phyloP scores from a whole-genome alignment of 1,140 invertebrate genomes.

The Augochlora pura region DNA sequence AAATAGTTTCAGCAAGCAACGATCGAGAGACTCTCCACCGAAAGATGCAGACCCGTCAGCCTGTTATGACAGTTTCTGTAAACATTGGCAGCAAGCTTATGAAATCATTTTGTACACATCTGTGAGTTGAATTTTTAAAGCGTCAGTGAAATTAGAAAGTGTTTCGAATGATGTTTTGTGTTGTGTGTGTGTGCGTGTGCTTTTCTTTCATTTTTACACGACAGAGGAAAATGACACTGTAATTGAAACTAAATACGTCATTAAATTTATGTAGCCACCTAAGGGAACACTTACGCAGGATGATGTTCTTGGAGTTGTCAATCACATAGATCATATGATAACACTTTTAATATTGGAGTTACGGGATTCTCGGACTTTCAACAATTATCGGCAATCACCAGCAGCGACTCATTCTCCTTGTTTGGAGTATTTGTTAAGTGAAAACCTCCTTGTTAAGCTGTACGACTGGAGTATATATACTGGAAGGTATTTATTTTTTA shows the following conservation, averaged over 20 bases:
- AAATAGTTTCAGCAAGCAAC: constrained; percentile 80
- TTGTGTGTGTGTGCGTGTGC: neutral
- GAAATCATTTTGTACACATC: constrained; percentile 89
- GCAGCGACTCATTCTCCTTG: constrained; percentile 83
- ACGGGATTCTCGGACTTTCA: constrained; percentile 74
- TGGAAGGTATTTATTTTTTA: constrained; percentile 81
- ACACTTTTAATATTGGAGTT: constrained; percentile 93
- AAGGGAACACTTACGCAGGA: constrained; percentile 84
- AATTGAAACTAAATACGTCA: neutral
- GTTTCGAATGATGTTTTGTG: too few species aligned
- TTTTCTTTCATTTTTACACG: neutral
- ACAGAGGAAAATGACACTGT: neutral
- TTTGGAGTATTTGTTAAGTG: constrained; percentile 87
- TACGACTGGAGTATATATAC: constrained; percentile 89
- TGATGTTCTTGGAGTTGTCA: constrained; percentile 93
- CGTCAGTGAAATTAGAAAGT: constrained; percentile 12
- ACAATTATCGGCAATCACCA: constrained; percentile 76
- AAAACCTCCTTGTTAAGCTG: constrained; percentile 89
- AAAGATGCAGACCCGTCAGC: constrained; percentile 87
- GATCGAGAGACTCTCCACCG: constrained; percentile 77
- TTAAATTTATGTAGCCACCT: constrained; percentile 70
- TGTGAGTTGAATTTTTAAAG: constrained; percentile 73
- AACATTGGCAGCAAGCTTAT: constrained; percentile 95
- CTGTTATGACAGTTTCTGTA: constrained; percentile 95
- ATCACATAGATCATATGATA: constrained; percentile 95